Conservation (phyloP, 2,113 vertebrate species). For the Thamnophis sirtalis region DNA sequence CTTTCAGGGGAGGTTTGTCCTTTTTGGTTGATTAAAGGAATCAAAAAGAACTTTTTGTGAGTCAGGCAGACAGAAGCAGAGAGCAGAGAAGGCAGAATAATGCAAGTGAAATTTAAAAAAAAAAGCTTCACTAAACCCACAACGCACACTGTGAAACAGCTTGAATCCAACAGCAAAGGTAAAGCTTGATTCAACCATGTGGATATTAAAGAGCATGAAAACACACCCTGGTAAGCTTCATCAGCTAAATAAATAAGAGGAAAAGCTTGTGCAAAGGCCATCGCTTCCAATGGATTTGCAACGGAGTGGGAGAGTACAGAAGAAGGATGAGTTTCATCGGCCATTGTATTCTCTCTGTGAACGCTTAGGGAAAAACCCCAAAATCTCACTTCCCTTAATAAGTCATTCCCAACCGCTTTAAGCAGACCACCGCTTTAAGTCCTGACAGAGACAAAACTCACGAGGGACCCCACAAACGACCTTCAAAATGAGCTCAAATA, state of each 20-base stretch:
- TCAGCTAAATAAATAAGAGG: neutral
- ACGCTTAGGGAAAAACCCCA: neutral
- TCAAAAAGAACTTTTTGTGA: neutral
- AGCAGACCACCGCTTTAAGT: neutral
- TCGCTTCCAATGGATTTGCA: neutral
- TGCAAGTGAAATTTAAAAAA: slow-evolving; percentile 5
- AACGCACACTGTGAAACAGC: neutral
- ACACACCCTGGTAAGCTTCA: neutral
- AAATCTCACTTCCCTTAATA: neutral
- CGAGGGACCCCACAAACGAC: neutral
- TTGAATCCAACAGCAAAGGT: neutral
- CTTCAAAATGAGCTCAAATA: neutral
- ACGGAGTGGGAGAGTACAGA: neutral
- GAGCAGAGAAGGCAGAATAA: neutral
- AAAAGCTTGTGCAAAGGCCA: neutral
- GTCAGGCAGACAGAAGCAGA: neutral
- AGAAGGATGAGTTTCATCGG: neutral
- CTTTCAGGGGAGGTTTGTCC: neutral
- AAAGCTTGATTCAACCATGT: neutral
- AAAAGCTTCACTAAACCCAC: neutral
- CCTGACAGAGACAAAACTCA: neutral
- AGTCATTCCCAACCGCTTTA: neutral
- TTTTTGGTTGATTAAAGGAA: neutral
- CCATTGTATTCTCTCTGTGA: neutral
- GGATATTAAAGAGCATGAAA: neutral